These are phyloP conservation scores for Sitta europaea DNA, from an alignment of 2,113 vertebrate genomes.

Conservation along the genomic window DNA sequence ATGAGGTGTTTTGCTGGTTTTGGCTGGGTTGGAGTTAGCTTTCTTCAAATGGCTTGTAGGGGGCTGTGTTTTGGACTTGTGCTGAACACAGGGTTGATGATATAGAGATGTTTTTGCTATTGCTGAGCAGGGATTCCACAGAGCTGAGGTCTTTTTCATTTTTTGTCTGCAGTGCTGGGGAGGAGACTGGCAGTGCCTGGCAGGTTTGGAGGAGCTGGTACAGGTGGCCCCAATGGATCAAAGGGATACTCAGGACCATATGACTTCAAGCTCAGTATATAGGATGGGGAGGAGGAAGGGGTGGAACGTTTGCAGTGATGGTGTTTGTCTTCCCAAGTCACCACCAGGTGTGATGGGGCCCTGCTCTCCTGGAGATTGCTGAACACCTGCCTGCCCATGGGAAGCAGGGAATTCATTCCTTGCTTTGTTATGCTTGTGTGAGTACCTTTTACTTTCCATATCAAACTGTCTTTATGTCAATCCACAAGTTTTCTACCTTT, in stretches of 20 bases:
- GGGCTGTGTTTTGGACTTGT: not conserved
- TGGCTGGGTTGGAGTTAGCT: not conserved
- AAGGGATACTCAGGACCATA: not conserved
- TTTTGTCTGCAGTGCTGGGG: not conserved
- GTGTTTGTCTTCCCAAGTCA: not conserved
- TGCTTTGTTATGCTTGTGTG: not conserved
- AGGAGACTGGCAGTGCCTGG: too few species aligned
- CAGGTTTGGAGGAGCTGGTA: not conserved
- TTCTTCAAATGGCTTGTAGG: not conserved
- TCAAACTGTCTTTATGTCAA: not conserved
- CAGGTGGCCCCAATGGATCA: not conserved
- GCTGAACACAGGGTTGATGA: not conserved
- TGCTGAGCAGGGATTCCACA: not conserved
- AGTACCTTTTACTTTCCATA: not conserved
- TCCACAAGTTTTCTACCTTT: rapidly evolving
- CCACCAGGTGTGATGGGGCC: rapidly evolving
- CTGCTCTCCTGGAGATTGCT: not conserved
- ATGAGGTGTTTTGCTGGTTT: not conserved
- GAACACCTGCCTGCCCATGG: not conserved
- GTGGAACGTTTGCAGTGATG: rapidly evolving
- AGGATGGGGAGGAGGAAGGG: not conserved
- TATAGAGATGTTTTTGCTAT: not conserved
- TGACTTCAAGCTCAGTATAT: too few species aligned
- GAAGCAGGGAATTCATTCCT: not conserved
- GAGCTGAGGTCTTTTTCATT: not conserved